Conservation (phyloP, 2,113 vertebrate species). For the Megalops atlanticus region DNA sequence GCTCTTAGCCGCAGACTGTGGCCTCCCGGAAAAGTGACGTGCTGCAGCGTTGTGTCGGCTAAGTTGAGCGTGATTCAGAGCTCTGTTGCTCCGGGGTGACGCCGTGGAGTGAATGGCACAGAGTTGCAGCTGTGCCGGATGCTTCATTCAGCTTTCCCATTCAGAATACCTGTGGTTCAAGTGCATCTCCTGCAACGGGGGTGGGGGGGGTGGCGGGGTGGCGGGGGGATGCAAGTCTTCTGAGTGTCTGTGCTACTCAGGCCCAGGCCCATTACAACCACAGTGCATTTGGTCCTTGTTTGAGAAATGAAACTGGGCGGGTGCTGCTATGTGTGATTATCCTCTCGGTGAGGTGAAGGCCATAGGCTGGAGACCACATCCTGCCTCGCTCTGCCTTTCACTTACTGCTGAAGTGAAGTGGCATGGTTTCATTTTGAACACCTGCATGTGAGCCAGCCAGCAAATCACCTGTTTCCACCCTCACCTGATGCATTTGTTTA, state of each 20-base stretch:
- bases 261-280: too few species aligned
- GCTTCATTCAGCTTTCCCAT: not conserved
- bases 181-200: too few species aligned
- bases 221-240: too few species aligned
- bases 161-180: not conserved
- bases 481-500: too few species aligned
- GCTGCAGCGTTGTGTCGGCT: not conserved
- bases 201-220: too few species aligned
- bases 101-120: not conserved
- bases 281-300: not conserved
- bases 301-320: not conserved
- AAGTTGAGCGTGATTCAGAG: not conserved
- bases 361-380: not conserved
- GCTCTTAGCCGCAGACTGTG: too few species aligned
- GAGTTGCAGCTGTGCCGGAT: not conserved
- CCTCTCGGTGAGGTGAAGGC: not conserved
- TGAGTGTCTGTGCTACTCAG: too few species aligned
- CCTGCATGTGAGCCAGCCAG: too few species aligned
- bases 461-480: not conserved
- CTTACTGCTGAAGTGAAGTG: too few species aligned
- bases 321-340: not conserved
- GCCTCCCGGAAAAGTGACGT: not conserved
- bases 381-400: too few species aligned
- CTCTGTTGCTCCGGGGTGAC: not conserved
- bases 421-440: not conserved